Conservation (phyloP, 2,797 vertebrate species). For the Anomalospiza imberbis region DNA sequence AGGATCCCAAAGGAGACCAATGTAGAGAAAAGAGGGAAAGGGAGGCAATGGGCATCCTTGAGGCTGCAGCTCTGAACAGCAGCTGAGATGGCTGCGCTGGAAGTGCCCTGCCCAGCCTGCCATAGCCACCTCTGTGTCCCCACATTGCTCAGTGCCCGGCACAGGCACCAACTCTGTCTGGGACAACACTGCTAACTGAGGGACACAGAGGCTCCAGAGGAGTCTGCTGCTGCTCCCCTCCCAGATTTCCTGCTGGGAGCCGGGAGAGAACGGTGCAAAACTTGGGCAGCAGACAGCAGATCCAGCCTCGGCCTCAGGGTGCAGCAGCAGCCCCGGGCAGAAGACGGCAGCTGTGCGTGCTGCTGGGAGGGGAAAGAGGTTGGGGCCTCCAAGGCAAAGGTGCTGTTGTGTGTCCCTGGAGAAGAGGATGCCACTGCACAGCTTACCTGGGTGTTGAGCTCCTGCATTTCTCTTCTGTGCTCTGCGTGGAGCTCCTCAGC, state of each 20-base stretch:
- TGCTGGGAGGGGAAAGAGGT: not conserved
- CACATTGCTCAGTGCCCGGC: not conserved
- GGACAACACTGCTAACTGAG: not conserved
- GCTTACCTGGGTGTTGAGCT: slow-evolving; percentile 64
- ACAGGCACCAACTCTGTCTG: not conserved
- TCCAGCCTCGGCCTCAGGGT: not conserved
- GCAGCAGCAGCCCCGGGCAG: not conserved
- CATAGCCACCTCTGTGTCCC: not conserved
- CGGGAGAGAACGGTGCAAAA: not conserved
- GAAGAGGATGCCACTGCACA: not conserved
- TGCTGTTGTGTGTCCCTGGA: not conserved
- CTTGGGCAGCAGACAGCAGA: not conserved
- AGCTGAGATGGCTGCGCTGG: not conserved
- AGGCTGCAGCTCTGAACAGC: not conserved
- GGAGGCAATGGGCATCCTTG: not conserved
- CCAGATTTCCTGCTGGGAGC: not conserved
- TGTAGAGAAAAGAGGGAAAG: not conserved
- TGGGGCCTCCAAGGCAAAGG: not conserved
- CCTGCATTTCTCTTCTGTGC: slow-evolving; percentile 17
- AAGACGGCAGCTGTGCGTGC: not conserved
- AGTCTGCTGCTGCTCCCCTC: not conserved
- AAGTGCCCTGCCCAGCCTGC: not conserved
- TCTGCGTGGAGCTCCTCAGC: slow-evolving; percentile 43
- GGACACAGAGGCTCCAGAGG: not conserved
- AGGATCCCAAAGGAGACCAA: not conserved